phyloP scores from a whole-genome alignment of 2,113 vertebrate genomes.

The Paradisaea rubra region DNA sequence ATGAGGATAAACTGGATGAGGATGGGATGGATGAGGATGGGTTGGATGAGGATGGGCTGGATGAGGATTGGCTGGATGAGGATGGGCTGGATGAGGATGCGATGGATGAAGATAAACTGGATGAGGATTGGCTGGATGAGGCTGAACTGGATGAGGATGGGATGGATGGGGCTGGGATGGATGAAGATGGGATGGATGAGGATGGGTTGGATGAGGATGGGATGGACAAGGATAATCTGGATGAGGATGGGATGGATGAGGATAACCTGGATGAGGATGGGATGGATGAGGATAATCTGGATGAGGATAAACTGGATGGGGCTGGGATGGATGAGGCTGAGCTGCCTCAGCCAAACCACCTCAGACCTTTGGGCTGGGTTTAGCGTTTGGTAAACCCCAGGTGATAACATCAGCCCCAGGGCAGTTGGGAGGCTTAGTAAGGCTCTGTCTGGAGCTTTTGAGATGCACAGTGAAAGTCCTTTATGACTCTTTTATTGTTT shows the following conservation, averaged over 20 bases:
- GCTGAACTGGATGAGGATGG: not conserved
- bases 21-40: no score
- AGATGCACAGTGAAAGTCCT: constrained; percentile 46
- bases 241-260: not conserved
- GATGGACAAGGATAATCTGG: not conserved
- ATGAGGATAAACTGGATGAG: no score
- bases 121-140: not conserved
- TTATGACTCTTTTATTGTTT: constrained; percentile 55
- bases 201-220: not conserved
- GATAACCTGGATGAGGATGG: not conserved
- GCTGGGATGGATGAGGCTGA: not conserved
- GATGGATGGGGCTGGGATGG: not conserved
- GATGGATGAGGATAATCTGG: not conserved
- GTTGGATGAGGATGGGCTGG: no score
- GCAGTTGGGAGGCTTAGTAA: not conserved
- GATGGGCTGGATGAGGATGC: no score
- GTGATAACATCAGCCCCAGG: constrained; percentile 27
- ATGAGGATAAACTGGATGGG: not conserved
- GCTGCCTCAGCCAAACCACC: not conserved
- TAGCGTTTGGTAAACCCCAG: not conserved
- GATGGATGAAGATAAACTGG: no score
- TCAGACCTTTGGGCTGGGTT: not conserved
- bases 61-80: no score
- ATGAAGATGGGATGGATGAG: not conserved
- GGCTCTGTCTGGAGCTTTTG: constrained; percentile 11